Percentiles rank a stretch among this genome's conserved stretches.
phyloP scores from a whole-genome alignment of 2,888 invertebrate species.

The Dryocosmus kuriphilus region DNA sequence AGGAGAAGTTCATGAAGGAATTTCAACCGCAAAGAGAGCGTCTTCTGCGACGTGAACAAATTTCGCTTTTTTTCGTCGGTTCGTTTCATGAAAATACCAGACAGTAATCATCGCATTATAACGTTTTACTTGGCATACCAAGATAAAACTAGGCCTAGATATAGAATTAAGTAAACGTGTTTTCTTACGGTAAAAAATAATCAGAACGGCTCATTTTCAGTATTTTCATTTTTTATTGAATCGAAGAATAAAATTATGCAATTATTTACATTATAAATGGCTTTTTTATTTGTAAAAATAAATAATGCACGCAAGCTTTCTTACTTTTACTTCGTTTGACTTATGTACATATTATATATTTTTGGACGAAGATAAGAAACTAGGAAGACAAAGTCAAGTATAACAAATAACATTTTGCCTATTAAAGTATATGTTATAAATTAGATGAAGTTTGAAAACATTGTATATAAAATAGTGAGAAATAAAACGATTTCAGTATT shows the following conservation, averaged over 20 bases:
- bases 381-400: not conserved
- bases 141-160: conserved; percentile 52
- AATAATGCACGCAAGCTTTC: not conserved
- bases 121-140: conserved; percentile 50
- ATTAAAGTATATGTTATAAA: not conserved
- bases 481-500: not conserved
- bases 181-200: not conserved
- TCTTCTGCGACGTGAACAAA: not conserved
- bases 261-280: not conserved
- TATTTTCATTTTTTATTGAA: not conserved
- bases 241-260: not conserved
- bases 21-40: conserved; percentile 6
- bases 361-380: not conserved
- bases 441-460: not conserved
- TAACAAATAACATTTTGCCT: not conserved
- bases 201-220: not conserved
- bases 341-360: not conserved
- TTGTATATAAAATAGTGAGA: not conserved
- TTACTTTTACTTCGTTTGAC: not conserved
- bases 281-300: conserved; percentile 12
- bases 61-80: conserved; percentile 57
- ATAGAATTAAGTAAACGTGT: not conserved
- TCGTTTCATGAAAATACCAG: conserved; percentile 58
- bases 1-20: conserved; percentile 31
- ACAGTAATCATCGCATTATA: conserved; percentile 62